A percentile compares a stretch with the other conserved stretches of the same genome.
Conservation (phyloP, 2,888 invertebrate genomes). For the Lasioglossum malachurum region DNA sequence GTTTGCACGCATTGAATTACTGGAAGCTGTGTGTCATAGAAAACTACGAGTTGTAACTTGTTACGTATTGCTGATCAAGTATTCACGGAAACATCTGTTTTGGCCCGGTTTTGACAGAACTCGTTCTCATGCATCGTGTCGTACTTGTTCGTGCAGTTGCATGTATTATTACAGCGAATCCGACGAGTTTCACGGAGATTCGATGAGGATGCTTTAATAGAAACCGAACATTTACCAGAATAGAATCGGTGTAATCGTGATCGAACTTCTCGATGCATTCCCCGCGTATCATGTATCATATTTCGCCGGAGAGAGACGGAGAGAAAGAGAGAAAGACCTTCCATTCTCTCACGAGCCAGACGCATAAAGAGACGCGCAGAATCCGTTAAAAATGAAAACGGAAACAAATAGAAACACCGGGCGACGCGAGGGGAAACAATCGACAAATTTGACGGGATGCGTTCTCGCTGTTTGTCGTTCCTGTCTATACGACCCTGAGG, state of each 20-base stretch:
- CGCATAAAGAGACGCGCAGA: conserved; percentile 14
- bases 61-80: conserved; percentile 20
- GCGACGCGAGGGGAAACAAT: conserved; percentile 2
- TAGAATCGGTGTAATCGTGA: conserved; percentile 16
- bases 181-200: background rate
- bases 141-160: conserved; percentile 23
- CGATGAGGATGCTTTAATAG: background rate
- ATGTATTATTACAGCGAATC: conserved; percentile 14
- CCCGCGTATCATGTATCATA: conserved; percentile 34
- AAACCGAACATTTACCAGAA: background rate
- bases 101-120: conserved; percentile 42
- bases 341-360: conserved; percentile 8
- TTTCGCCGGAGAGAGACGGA: conserved; percentile 17
- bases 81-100: conserved; percentile 54
- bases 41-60: background rate
- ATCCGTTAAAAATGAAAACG: conserved; percentile 27
- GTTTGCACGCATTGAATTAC: background rate
- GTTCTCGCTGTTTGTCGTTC: conserved; percentile 51
- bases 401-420: background rate
- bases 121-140: conserved; percentile 19
- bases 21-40: background rate
- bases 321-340: background rate
- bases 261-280: conserved; percentile 27
- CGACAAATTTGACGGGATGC: conserved; percentile 39
- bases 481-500: conserved; percentile 56